Percentiles rank a stretch among this genome's conserved stretches.
phyloP scores from a whole-genome alignment of 92 coral and sea anemone genomes.

The Muricea muricata region DNA sequence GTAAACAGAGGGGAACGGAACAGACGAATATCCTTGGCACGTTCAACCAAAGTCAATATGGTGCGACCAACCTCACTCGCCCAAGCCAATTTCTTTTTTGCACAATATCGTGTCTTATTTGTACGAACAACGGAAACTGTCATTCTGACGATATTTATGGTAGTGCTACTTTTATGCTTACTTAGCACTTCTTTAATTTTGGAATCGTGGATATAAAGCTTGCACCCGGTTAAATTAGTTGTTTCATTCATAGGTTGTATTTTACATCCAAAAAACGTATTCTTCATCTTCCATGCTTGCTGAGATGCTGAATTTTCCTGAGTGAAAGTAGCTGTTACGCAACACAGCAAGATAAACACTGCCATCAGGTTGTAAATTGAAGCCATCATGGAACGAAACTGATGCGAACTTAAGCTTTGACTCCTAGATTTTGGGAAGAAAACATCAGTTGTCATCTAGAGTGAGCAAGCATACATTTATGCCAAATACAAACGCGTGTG shows the following conservation, averaged over 20 bases:
- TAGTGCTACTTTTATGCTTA: not conserved
- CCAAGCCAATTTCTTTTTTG: not conserved
- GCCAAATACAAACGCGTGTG: no score
- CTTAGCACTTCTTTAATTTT: not conserved
- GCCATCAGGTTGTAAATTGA: not conserved
- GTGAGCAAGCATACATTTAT: no score
- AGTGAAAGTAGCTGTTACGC: not conserved
- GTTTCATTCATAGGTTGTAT: no score
- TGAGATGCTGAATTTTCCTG: not conserved
- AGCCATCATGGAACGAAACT: not conserved
- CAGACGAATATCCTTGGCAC: not conserved
- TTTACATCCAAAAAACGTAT: no score
- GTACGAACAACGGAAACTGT: not conserved
- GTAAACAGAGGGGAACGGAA: not conserved
- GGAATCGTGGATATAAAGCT: not conserved
- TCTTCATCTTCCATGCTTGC: not conserved
- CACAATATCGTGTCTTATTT: not conserved
- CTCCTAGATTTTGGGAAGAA: not conserved
- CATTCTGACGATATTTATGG: not conserved
- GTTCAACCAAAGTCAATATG: not conserved
- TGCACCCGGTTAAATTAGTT: not conserved
- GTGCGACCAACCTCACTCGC: constrained; percentile 4
- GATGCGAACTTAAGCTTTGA: no score
- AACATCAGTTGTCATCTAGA: no score
- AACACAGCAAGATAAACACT: not conserved